phyloP scores from a whole-genome alignment of 2,113 vertebrate genomes.

The Halichoerus grypus region DNA sequence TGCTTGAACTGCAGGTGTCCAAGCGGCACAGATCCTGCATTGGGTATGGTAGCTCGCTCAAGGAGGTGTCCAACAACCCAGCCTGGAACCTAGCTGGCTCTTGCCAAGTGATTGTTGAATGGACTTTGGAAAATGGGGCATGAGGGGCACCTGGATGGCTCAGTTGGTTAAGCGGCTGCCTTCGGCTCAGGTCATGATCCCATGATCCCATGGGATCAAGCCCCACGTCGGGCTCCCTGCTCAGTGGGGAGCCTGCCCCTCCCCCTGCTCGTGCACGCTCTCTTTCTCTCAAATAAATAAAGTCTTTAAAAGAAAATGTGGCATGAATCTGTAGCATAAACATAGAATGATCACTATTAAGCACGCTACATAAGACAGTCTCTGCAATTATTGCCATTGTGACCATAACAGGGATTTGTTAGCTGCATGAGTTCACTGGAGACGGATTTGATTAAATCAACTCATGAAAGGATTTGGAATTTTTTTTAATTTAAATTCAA shows the following conservation, averaged over 20 bases:
- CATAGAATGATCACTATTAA: background rate
- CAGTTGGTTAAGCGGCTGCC: background rate
- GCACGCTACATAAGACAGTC: background rate
- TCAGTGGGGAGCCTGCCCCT: no score
- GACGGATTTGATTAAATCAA: background rate
- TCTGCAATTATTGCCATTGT: background rate
- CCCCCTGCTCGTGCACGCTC: no score
- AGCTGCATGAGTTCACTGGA: background rate
- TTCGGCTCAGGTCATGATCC: background rate
- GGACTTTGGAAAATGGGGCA: background rate
- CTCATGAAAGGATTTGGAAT: background rate
- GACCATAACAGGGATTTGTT: background rate
- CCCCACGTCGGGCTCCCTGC: background rate
- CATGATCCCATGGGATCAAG: background rate
- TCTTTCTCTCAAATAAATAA: no score
- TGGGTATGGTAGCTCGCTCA: accelerated
- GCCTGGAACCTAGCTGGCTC: background rate
- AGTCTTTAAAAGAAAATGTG: background rate
- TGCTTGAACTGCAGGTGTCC: background rate
- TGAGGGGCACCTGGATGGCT: background rate
- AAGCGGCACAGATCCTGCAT: accelerated
- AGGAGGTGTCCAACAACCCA: background rate
- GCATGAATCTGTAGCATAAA: background rate
- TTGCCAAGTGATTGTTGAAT: background rate
- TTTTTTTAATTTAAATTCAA: background rate